Conservation (phyloP, 35 echinoderm and acorn worm species). For the Ptychodera flava region DNA sequence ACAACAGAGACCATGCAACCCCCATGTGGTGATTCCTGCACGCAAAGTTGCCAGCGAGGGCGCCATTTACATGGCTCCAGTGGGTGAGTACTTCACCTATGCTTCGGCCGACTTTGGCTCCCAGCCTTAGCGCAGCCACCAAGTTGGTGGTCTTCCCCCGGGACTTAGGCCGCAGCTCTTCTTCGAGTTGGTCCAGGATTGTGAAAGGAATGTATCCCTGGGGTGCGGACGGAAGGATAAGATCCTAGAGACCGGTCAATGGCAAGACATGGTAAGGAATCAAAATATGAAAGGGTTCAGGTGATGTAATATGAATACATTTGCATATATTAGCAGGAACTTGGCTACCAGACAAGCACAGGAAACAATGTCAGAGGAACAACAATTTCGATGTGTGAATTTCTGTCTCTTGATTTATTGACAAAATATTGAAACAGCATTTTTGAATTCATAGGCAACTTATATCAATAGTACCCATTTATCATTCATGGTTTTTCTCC, state of each 20-base stretch:
- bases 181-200: constrained; percentile 66
- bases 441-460: too few relatives aligned
- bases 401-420: not conserved
- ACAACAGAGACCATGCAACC: not conserved
- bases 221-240: constrained; percentile 65
- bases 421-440: not conserved
- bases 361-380: not conserved
- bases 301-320: not conserved
- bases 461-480: too few relatives aligned
- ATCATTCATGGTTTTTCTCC: too few relatives aligned
- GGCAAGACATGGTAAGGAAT: constrained; percentile 5
- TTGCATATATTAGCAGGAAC: constrained; percentile 5
- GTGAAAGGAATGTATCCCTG: constrained; percentile 80
- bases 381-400: not conserved
- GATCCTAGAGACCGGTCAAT: constrained; percentile 45
- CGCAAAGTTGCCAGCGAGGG: not conserved
- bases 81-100: constrained; percentile 68
- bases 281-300: not conserved
- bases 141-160: constrained; percentile 82
- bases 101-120: constrained; percentile 89
- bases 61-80: not conserved
- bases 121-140: constrained; percentile 65
- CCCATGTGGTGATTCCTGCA: not conserved
- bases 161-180: constrained; percentile 68
- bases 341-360: not conserved